A percentile compares a stretch with the other conserved stretches of the same genome.
phyloP scores from a whole-genome alignment of 2,888 invertebrate species.

The Drosophila diplacantha region DNA sequence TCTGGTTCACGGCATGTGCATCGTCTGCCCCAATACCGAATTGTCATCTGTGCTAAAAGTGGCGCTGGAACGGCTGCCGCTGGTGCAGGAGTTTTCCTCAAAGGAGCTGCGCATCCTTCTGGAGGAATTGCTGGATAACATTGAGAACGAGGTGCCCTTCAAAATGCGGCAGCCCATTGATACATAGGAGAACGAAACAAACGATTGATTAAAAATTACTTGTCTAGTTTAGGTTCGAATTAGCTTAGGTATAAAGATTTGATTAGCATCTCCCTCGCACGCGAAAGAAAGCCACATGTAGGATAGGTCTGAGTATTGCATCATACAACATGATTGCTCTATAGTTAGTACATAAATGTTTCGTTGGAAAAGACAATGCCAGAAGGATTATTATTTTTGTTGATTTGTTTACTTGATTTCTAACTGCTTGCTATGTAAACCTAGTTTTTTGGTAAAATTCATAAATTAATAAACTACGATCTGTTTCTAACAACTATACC shows the following conservation, averaged over 20 bases:
- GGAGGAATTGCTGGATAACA: slow-evolving; percentile 69
- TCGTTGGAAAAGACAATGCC: slow-evolving; percentile 11
- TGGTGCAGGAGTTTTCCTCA: slow-evolving; percentile 77
- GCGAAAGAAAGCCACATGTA: slow-evolving; percentile 15
- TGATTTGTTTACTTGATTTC: slow-evolving; percentile 47
- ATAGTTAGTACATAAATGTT: slow-evolving; percentile 19
- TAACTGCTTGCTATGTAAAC: slow-evolving; percentile 13
- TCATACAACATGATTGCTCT: slow-evolving; percentile 15
- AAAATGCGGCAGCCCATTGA: slow-evolving; percentile 7
- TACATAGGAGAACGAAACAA: background rate
- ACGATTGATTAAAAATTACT: background rate
- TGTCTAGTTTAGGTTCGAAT: slow-evolving; percentile 20
- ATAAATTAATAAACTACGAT: slow-evolving; percentile 11
- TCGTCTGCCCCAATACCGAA: slow-evolving; percentile 75
- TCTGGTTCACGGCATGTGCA: slow-evolving; percentile 75
- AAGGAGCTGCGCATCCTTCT: slow-evolving; percentile 74
- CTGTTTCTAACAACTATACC: slow-evolving; percentile 15
- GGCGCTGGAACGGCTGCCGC: slow-evolving; percentile 76
- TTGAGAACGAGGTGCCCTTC: slow-evolving; percentile 55
- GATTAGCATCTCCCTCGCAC: slow-evolving; percentile 21
- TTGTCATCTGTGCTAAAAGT: slow-evolving; percentile 74
- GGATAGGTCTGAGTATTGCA: slow-evolving; percentile 19
- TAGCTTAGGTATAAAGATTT: slow-evolving; percentile 20
- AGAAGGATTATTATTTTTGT: slow-evolving; percentile 33
- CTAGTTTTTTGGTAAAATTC: slow-evolving; percentile 4